A percentile compares a stretch with the other conserved stretches of the same genome.
phyloP scores from a whole-genome alignment of 2,113 vertebrate genomes.

The Ginglymostoma cirratum region DNA sequence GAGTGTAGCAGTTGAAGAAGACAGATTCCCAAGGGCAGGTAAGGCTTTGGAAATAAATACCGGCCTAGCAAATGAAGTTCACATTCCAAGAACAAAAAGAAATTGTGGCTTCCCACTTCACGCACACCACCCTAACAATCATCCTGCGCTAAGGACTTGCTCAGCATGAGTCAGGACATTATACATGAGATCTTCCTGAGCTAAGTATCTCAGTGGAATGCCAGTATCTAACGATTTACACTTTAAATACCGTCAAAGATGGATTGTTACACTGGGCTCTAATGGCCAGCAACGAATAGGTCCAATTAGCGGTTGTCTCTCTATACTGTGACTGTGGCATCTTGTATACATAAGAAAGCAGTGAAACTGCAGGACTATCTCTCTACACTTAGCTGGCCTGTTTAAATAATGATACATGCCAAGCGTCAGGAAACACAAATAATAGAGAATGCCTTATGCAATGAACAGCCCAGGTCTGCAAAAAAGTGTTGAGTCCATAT shows the following conservation, averaged over 20 bases:
- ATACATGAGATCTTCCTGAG: not conserved
- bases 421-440: not conserved
- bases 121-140: too few relatives aligned
- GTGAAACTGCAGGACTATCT: not conserved
- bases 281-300: not conserved
- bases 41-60: not conserved
- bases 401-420: not conserved
- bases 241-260: not conserved
- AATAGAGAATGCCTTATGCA: not conserved
- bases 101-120: not conserved
- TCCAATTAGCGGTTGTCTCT: not conserved
- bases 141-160: too few relatives aligned
- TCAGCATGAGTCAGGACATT: not conserved
- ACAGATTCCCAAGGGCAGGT: not conserved
- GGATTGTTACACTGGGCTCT: not conserved
- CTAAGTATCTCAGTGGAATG: not conserved
- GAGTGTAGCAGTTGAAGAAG: not conserved
- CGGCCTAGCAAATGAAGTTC: not conserved
- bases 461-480: not conserved
- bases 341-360: not conserved
- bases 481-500: not conserved
- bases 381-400: not conserved
- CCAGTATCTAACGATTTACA: not conserved
- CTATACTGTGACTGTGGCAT: not conserved
- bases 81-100: not conserved